These are phyloP conservation scores for Notiomystis cincta DNA, from an alignment of 2,113 vertebrate species.

Conservation along the genomic window DNA sequence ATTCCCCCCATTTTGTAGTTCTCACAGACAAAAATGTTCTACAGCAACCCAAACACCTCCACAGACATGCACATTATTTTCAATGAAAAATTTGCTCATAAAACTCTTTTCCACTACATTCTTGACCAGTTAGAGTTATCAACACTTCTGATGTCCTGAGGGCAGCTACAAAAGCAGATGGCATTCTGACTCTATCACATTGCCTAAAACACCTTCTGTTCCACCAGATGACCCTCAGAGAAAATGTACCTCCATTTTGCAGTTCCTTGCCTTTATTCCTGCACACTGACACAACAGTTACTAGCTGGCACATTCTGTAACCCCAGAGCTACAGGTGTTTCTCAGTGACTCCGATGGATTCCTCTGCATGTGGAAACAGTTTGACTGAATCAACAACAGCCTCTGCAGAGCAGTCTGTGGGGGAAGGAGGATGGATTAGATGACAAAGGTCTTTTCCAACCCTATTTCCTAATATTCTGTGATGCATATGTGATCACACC, in stretches of 20 bases:
- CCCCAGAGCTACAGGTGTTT: background rate
- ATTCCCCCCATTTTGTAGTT: background rate
- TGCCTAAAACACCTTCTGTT: background rate
- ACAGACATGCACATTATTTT: background rate
- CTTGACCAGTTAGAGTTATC: background rate
- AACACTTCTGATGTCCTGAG: background rate
- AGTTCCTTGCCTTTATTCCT: background rate
- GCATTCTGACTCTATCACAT: background rate
- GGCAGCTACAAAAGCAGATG: background rate
- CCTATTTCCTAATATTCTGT: background rate
- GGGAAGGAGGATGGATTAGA: background rate
- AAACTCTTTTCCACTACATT: background rate
- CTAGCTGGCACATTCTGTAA: background rate
- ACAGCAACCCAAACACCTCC: background rate
- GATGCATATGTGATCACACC: background rate
- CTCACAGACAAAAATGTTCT: background rate
- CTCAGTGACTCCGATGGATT: background rate
- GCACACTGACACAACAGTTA: background rate
- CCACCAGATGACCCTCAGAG: background rate
- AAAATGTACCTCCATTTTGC: background rate
- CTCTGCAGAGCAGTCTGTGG: background rate
- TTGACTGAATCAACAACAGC: background rate
- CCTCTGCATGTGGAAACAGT: background rate
- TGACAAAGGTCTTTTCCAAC: background rate
- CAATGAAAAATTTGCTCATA: background rate